Conservation (phyloP, 1,140 invertebrate genomes). For the Drepana arcuata region DNA sequence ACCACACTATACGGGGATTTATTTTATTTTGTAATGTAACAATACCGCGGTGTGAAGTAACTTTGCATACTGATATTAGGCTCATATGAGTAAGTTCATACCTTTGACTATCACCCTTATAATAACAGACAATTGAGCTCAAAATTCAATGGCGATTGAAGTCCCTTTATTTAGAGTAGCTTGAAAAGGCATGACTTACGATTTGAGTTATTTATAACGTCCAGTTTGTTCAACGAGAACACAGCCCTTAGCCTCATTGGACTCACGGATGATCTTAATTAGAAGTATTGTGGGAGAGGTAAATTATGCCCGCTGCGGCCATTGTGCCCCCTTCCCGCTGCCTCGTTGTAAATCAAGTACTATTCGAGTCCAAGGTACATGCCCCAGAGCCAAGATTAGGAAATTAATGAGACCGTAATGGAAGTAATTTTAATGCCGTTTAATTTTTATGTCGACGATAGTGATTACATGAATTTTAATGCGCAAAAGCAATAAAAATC, state of each 20-base stretch:
- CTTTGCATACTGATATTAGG: conserved; percentile 30
- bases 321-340: conserved; percentile 21
- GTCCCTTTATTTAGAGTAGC: conserved; percentile 35
- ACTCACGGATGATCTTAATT: conserved; percentile 68
- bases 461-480: conserved; percentile 54
- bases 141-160: conserved; percentile 17
- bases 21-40: conserved; percentile 47
- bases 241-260: conserved; percentile 51
- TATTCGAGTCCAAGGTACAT: conserved; percentile 21
- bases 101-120: conserved; percentile 31
- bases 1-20: conserved; percentile 37
- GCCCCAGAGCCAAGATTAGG: conserved; percentile 54
- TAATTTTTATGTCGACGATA: conserved; percentile 48
- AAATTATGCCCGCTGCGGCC: conserved; percentile 50
- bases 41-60: conserved; percentile 40
- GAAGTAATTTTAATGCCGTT: conserved; percentile 51
- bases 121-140: conserved; percentile 16
- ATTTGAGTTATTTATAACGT: conserved; percentile 63
- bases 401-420: conserved; percentile 61
- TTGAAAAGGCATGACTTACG: conserved; percentile 57
- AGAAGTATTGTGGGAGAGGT: conserved; percentile 63
- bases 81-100: conserved; percentile 11
- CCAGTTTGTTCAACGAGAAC: conserved; percentile 56
- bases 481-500: conserved; percentile 40
- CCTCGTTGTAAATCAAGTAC: conserved; percentile 53